Percentiles rank a stretch among this genome's conserved stretches.
These are phyloP conservation scores for Empis livida DNA, from an alignment of 2,888 invertebrate species.

Conservation along the genomic window DNA sequence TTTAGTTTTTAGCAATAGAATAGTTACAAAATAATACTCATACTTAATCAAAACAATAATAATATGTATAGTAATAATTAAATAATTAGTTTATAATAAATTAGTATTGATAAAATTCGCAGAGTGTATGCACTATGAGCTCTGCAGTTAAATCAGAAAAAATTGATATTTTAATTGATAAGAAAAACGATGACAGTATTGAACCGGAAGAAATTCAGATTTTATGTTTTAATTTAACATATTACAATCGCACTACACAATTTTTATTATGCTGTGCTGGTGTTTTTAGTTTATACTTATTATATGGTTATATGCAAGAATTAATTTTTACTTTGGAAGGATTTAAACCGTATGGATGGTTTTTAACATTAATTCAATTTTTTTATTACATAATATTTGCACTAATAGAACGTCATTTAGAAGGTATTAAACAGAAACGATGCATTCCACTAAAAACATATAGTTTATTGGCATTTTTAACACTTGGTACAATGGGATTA, in stretches of 20 bases:
- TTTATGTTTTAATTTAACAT: conserved; percentile 59
- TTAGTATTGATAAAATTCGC: too few species aligned
- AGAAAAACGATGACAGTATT: conserved; percentile 4
- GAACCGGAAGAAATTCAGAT: conserved; percentile 42
- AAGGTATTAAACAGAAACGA: conserved; percentile 45
- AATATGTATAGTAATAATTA: too few species aligned
- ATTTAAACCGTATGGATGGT: conserved; percentile 82
- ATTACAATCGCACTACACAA: conserved; percentile 47
- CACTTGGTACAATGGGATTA: conserved; percentile 90
- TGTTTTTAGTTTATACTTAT: conserved; percentile 74
- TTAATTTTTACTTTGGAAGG: conserved; percentile 83
- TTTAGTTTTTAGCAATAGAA: too few species aligned
- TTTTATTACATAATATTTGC: conserved; percentile 72
- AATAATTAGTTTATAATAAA: too few species aligned
- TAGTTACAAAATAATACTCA: too few species aligned
- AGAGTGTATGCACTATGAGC: too few species aligned
- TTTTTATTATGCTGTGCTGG: conserved; percentile 64
- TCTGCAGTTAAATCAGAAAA: too few species aligned
- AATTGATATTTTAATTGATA: too few species aligned
- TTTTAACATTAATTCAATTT: conserved; percentile 85
- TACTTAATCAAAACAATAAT: too few species aligned
- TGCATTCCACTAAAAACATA: conserved; percentile 76
- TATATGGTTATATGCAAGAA: conserved; percentile 89
- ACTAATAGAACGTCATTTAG: conserved; percentile 50
- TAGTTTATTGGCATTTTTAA: conserved; percentile 67